phyloP scores from a whole-genome alignment of 2,888 invertebrate genomes.

The Polylopha cassiicola region DNA sequence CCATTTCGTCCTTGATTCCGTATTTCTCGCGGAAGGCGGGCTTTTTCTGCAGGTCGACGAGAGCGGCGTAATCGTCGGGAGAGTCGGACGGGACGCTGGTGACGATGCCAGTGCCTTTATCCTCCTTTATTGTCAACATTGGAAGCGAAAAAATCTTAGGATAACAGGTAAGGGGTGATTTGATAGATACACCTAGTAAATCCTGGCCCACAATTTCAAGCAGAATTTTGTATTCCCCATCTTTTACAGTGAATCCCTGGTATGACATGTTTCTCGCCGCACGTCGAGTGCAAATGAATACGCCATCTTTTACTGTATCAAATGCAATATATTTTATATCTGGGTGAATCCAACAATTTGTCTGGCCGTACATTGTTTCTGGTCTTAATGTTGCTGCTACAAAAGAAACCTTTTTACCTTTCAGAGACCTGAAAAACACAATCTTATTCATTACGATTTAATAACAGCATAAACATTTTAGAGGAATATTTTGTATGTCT shows the following conservation, averaged over 20 bases:
- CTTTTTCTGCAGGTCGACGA: constrained; percentile 96
- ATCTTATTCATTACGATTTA: constrained; percentile 1
- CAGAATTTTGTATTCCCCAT: constrained; percentile 86
- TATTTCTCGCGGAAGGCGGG: constrained; percentile 95
- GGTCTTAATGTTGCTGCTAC: constrained; percentile 99
- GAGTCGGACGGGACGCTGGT: constrained; percentile 99
- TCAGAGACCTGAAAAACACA: constrained; percentile 62
- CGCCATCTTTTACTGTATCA: constrained; percentile 81
- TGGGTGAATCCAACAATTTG: constrained; percentile 98
- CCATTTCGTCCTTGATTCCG: constrained; percentile 85
- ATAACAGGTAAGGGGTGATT: constrained; percentile 91
- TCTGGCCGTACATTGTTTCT: constrained; percentile 99
- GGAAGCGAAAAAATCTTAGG: constrained; percentile 93
- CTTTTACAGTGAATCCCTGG: constrained; percentile 90
- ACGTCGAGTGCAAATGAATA: constrained; percentile 91
- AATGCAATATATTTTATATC: constrained; percentile 96
- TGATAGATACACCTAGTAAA: constrained; percentile 89
- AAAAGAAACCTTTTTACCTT: constrained; percentile 82
- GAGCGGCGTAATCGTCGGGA: constrained; percentile 98
- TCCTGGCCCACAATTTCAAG: constrained; percentile 83
- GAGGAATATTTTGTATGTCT: too few species aligned
- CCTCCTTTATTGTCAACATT: constrained; percentile 98
- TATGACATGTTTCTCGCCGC: constrained; percentile 97
- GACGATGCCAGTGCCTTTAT: constrained; percentile 98
- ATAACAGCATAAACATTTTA: neutral